Percentiles rank a stretch among this genome's conserved stretches.
phyloP scores from a whole-genome alignment of 1,140 invertebrate genomes.

The Sminthurinus signatus region DNA sequence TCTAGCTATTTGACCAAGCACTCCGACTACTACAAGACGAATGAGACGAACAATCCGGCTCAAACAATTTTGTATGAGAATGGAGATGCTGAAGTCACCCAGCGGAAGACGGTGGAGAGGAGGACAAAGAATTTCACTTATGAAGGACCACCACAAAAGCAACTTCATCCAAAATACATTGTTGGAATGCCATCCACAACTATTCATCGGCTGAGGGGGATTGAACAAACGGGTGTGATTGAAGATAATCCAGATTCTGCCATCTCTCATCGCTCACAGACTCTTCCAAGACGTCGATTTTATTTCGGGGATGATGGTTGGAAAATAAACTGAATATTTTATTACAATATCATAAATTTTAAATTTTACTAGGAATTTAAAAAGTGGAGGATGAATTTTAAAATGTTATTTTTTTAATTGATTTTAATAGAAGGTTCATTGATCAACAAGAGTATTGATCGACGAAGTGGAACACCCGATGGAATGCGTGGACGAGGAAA shows the following conservation, averaged over 20 bases:
- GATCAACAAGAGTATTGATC: not conserved
- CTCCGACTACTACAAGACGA: constrained; percentile 39
- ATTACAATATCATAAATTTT: too few relatives aligned
- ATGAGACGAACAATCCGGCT: constrained; percentile 37
- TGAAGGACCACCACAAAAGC: constrained; percentile 39
- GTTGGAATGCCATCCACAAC: constrained; percentile 49
- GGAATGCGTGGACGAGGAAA: constrained; percentile 44
- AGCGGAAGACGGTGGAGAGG: constrained; percentile 39
- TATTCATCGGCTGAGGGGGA: constrained; percentile 64
- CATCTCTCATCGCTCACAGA: constrained; percentile 63
- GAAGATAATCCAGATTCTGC: constrained; percentile 48
- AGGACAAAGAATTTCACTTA: constrained; percentile 34
- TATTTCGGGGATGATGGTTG: constrained; percentile 39
- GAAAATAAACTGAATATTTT: too few relatives aligned
- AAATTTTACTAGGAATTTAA: too few relatives aligned
- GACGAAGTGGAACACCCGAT: not conserved
- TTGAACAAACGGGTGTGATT: constrained; percentile 46
- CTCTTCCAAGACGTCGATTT: constrained; percentile 56
- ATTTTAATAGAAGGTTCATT: too few relatives aligned
- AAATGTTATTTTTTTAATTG: too few relatives aligned
- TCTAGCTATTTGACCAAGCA: constrained; percentile 39
- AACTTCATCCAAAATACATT: constrained; percentile 41
- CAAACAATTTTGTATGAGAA: constrained; percentile 39
- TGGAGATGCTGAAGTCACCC: constrained; percentile 37
- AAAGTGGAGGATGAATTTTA: too few relatives aligned